Conservation (phyloP, 2,797 vertebrate genomes). For the Heliangelus exortis region DNA sequence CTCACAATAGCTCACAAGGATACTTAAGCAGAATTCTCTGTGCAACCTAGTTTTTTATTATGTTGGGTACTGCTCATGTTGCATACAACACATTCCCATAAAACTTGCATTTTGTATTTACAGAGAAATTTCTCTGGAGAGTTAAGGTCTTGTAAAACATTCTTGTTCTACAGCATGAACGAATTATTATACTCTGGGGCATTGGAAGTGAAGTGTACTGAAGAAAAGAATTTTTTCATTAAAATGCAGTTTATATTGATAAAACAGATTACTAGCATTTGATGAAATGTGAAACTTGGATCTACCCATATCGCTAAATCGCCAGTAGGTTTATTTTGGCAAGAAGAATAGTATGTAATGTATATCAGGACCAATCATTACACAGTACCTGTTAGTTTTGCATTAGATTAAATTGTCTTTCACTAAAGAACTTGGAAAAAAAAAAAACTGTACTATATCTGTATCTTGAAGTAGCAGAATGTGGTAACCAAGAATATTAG, state of each 20-base stretch:
- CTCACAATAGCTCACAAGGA: constrained; percentile 48
- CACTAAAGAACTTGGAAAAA: constrained; percentile 53
- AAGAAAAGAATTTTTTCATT: constrained; percentile 86
- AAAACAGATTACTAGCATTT: constrained; percentile 85
- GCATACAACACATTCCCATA: constrained; percentile 78
- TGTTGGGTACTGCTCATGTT: constrained; percentile 75
- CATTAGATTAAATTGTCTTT: constrained; percentile 78
- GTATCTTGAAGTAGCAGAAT: constrained; percentile 79
- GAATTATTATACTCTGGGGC: constrained; percentile 82
- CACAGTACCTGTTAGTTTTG: constrained; percentile 77
- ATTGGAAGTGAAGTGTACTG: constrained; percentile 82
- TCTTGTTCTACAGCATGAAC: constrained; percentile 83
- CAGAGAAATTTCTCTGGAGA: constrained; percentile 83
- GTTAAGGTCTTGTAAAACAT: constrained; percentile 85
- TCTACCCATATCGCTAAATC: constrained; percentile 78
- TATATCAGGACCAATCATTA: constrained; percentile 70
- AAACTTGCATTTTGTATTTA: constrained; percentile 84
- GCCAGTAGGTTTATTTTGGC: constrained; percentile 82
- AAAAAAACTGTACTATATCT: constrained; percentile 47
- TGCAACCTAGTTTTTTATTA: constrained; percentile 70
- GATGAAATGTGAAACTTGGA: constrained; percentile 86
- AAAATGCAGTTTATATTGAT: constrained; percentile 86
- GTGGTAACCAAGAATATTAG: constrained; percentile 79
- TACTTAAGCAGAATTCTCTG: constrained; percentile 67
- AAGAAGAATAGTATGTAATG: constrained; percentile 73